These are phyloP conservation scores for Menura novaehollandiae DNA, from an alignment of 2,113 vertebrate species.

Conservation along the genomic window DNA sequence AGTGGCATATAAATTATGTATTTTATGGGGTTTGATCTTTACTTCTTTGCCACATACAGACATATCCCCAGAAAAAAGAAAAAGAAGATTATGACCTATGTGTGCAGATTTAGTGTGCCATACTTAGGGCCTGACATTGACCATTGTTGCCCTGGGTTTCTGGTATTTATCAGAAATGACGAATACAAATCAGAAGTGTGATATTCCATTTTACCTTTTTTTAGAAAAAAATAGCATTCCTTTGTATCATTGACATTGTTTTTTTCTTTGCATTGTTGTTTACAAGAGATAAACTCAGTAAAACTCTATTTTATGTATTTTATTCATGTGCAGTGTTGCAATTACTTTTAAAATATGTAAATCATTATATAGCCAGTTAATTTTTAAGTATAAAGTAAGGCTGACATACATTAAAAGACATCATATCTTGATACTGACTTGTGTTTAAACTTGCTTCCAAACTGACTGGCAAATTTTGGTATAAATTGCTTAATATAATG, in stretches of 20 bases:
- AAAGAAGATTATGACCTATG: not conserved
- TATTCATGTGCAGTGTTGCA: not conserved
- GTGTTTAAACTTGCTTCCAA: not conserved
- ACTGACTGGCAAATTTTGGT: not conserved
- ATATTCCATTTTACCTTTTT: not conserved
- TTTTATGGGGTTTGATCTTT: constrained; percentile 90
- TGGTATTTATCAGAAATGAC: not conserved
- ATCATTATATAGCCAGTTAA: not conserved
- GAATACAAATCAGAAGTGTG: not conserved
- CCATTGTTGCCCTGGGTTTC: not conserved
- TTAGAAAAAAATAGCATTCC: not conserved
- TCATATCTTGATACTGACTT: not conserved
- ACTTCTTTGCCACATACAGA: constrained; percentile 76
- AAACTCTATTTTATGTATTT: not conserved
- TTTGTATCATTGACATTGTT: not conserved
- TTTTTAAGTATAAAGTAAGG: not conserved
- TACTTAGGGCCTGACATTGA: not conserved
- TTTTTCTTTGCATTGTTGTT: not conserved
- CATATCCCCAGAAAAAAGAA: constrained; percentile 55
- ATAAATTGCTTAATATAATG: not conserved
- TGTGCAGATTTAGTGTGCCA: not conserved
- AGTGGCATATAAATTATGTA: constrained; percentile 88
- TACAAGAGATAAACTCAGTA: not conserved
- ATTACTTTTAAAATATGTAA: not conserved
- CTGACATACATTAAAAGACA: not conserved